A percentile compares a stretch with the other conserved stretches of the same genome.
phyloP scores from a whole-genome alignment of 1,140 invertebrate genomes.

The Bombyx mori region DNA sequence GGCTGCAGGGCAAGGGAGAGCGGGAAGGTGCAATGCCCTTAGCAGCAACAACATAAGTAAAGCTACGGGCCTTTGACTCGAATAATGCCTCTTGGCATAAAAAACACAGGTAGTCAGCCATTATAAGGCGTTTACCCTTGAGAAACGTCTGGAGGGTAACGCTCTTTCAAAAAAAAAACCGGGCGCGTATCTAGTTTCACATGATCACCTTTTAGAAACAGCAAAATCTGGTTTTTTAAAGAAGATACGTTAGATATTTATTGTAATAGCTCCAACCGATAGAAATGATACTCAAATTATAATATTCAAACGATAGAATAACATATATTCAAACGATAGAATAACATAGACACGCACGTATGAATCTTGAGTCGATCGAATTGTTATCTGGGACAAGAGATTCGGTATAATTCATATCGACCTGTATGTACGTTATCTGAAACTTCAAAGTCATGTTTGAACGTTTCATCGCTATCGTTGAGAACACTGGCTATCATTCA shows the following conservation, averaged over 20 bases:
- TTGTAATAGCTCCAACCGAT: too few relatives aligned
- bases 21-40: constrained; percentile 64
- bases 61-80: constrained; percentile 55
- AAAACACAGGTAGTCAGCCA: constrained; percentile 64
- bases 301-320: too few relatives aligned
- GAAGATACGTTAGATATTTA: too few relatives aligned
- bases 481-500: neutral
- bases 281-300: too few relatives aligned
- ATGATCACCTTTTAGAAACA: neutral
- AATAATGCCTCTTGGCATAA: constrained; percentile 39
- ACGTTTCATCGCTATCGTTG: constrained; percentile 6
- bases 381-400: too few relatives aligned
- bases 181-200: constrained; percentile 6
- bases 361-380: too few relatives aligned
- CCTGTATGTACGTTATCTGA: constrained; percentile 7
- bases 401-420: neutral
- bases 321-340: too few relatives aligned
- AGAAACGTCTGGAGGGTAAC: constrained; percentile 55
- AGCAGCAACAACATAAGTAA: constrained; percentile 44
- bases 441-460: constrained; percentile 13
- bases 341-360: too few relatives aligned
- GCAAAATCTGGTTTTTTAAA: too few relatives aligned
- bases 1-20: constrained; percentile 67
- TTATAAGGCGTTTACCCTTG: constrained; percentile 62
- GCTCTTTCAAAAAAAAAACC: constrained; percentile 11